A percentile compares a stretch with the other conserved stretches of the same genome.
phyloP scores from a whole-genome alignment of 2,888 invertebrate species.

The Tetheella fluctuosa region DNA sequence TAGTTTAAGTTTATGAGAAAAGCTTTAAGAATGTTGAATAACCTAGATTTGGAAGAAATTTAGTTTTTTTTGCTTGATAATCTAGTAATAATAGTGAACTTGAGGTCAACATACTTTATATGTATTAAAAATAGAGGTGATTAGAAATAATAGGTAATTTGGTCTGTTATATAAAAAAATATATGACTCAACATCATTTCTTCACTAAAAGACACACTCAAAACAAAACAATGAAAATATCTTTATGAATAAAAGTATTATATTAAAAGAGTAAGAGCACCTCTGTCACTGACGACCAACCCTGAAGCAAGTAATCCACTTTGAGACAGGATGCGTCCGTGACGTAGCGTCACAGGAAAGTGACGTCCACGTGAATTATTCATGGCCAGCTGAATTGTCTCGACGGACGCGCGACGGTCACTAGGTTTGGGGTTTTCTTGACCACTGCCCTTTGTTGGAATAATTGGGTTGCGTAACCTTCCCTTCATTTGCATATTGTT shows the following conservation, averaged over 20 bases:
- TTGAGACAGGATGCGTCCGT: conserved; percentile 27
- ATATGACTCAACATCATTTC: no score
- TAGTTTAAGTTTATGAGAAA: neutral
- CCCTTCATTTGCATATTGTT: conserved; percentile 22
- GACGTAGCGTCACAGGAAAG: conserved; percentile 27
- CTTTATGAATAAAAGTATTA: no score
- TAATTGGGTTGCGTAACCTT: conserved; percentile 28
- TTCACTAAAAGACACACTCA: no score
- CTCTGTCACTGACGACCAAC: conserved; percentile 22
- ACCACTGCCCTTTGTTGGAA: conserved; percentile 24
- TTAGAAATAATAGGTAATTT: no score
- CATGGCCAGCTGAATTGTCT: conserved; percentile 27
- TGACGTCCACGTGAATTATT: conserved; percentile 35
- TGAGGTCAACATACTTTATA: no score
- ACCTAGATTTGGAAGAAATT: no score
- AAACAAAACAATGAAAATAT: neutral
- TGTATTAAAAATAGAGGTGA: no score
- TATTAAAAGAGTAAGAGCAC: neutral
- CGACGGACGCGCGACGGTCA: conserved; percentile 19
- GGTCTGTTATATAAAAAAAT: no score
- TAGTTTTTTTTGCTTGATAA: no score
- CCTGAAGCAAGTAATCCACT: conserved; percentile 32
- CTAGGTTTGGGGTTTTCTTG: conserved; percentile 27
- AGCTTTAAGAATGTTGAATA: neutral
- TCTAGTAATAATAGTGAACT: no score